Evolutionary conservation across 2,888 invertebrate species (phyloP), one percentile per base, ranked within the genome.

Genomic region (Catocala sponsa): DNA sequence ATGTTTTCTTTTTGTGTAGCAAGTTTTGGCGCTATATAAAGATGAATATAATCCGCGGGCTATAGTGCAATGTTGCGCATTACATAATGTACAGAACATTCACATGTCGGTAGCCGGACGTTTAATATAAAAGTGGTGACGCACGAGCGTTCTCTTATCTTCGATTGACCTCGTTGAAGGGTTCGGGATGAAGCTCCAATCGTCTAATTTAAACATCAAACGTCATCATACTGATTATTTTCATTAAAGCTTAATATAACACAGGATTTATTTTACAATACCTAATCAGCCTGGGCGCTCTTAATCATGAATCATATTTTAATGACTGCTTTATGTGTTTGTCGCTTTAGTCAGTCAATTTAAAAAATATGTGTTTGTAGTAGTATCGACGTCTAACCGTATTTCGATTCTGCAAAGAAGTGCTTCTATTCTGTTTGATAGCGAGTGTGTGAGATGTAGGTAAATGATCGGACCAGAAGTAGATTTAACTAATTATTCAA

Each of bases 121-220:
- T 73, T 65, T 69, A 69, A 67, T 77, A 73, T 68, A 73, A 76
- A 74, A 77, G 74, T 78, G 67, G 73, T 91, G 91, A 91, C 91
- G 91, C 89, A 90, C 89, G 81, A 76, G 75, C 74, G 59, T 55
- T 72, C 82, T 82, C 84, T 86, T 91, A 91, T 90, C 90, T 87
- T 74, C 78, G 85, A 86, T 85, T 91, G 87, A 90, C 90, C 91
- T 89, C 89, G 86, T 84, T 83, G 77, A 78, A 74, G 81, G 79
- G 87, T 86, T 88, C 82, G 82, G 78, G 80, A 83, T 85, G 86
- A 86, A 84, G 81, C 81, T 82, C 83, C 85, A 86, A 79, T 84
- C 76, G 76, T 84, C 78, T 82, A 82, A 86, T 88, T 85, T 86
- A 85, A 83, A 82, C 71, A 76, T 54, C 59, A 74, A 73, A 77